Evolutionary conservation across 1,140 invertebrate genomes (phyloP).

Genomic region (Thaumetopoea pityocampa): DNA sequence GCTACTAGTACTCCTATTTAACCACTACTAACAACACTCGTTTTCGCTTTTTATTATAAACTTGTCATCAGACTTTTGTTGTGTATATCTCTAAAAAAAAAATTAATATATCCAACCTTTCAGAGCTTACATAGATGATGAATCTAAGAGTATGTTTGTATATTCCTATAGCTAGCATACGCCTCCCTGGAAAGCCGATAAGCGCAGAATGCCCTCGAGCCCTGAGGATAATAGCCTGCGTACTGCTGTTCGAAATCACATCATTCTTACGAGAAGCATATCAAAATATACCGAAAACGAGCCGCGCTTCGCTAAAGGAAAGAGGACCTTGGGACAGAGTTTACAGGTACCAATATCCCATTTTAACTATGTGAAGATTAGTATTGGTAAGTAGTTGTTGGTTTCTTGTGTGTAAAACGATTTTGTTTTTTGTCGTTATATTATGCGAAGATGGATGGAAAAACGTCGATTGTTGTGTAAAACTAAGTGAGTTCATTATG

Average conservation of each 20-base stretch:
- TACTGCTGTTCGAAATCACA: constrained; percentile 96
- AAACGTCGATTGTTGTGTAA: constrained; percentile 73
- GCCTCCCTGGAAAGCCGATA: constrained; percentile 84
- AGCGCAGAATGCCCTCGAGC: constrained; percentile 89
- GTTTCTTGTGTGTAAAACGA: constrained; percentile 49
- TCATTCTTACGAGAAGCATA: constrained; percentile 98
- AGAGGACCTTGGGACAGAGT: constrained; percentile 87
- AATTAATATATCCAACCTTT: no score
- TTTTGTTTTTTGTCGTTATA: constrained; percentile 69
- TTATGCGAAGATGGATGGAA: constrained; percentile 73
- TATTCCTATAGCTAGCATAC: constrained; percentile 84
- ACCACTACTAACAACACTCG: not conserved
- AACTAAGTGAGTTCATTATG: constrained; percentile 72
- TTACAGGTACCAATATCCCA: constrained; percentile 76
- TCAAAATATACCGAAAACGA: constrained; percentile 85
- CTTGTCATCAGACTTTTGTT: no score
- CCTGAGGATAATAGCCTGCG: constrained; percentile 93
- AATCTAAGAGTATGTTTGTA: constrained; percentile 5
- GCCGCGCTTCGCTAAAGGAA: constrained; percentile 82
- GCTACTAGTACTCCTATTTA: no score
- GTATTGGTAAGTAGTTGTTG: constrained; percentile 57
- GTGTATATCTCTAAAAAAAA: no score
- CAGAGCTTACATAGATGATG: no score
- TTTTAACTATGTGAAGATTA: constrained; percentile 15
- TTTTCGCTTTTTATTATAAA: no score